Conservation (phyloP, 2,797 vertebrate genomes). For the Enteromius thamalakanensis region DNA sequence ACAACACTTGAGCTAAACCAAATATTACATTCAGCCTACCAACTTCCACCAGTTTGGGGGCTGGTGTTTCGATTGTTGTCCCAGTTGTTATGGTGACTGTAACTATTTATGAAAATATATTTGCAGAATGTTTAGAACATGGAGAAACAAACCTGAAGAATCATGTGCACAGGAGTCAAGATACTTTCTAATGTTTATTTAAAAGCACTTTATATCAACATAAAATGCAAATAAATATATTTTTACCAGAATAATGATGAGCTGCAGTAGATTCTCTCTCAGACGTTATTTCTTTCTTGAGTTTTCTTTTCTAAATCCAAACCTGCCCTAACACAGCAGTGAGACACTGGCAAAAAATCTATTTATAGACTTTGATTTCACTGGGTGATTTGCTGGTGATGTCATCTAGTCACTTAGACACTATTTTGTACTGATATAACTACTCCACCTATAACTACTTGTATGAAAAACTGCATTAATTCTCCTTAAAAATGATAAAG, state of each 20-base stretch:
- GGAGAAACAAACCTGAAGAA: conserved; percentile 1
- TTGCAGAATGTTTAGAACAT: conserved; percentile 91
- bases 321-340: conserved; percentile 20
- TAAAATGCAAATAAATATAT: not conserved
- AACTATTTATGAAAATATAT: conserved; percentile 89
- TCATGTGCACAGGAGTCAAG: not conserved
- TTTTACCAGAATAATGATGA: conserved; percentile 3
- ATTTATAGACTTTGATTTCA: conserved; percentile 46
- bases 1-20: conserved; percentile 76
- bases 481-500: not conserved
- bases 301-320: not conserved
- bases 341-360: conserved; percentile 7
- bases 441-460: not conserved
- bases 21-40: conserved; percentile 88
- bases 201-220: not conserved
- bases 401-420: conserved; percentile 22
- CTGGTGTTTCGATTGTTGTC: conserved; percentile 84
- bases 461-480: not conserved
- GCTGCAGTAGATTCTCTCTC: not conserved
- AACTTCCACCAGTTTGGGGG: conserved; percentile 85
- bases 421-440: not conserved
- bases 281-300: not conserved
- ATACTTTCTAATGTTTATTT: not conserved
- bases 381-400: conserved; percentile 1
- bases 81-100: conserved; percentile 91